Percentiles rank a stretch among this genome's conserved stretches.
Evolutionary conservation across 2,113 vertebrate species (phyloP).

Genomic region (Ochotona princeps): DNA sequence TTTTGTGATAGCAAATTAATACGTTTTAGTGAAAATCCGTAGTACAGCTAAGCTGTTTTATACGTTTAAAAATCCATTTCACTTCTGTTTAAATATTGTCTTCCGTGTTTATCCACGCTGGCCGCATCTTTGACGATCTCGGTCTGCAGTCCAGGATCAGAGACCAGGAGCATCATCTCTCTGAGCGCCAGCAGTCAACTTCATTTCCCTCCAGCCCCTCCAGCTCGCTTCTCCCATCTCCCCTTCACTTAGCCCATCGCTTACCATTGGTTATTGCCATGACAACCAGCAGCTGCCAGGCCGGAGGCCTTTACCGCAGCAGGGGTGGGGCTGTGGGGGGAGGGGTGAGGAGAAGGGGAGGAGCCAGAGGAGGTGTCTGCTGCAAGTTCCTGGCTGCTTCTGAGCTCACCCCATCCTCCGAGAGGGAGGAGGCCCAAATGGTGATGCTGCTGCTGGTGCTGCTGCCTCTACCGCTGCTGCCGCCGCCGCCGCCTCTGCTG

Average conservation of each 20-base stretch:
- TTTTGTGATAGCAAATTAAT: not conserved
- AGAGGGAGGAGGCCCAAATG: conserved; percentile 79
- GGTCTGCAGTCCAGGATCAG: not conserved
- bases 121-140: conserved; percentile 1
- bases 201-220: not conserved
- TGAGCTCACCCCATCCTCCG: conserved; percentile 85
- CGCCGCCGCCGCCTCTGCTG: conserved; percentile 33
- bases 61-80: not conserved
- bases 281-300: conserved; percentile 77
- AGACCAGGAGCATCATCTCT: conserved; percentile 23
- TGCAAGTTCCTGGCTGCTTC: conserved; percentile 83
- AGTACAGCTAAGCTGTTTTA: not conserved
- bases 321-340: conserved; percentile 76
- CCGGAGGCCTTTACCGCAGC: conserved; percentile 76
- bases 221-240: conserved; percentile 13
- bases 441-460: conserved; percentile 68
- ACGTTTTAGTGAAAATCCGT: conserved; percentile 29
- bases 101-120: not conserved
- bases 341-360: conserved; percentile 60
- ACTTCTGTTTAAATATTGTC: not conserved
- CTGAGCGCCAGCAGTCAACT: not conserved
- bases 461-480: not conserved
- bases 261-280: conserved; percentile 75
- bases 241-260: conserved; percentile 59
- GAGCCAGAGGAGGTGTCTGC: conserved; percentile 78